Evolutionary conservation across 2,113 vertebrate species (phyloP).

Genomic region (Papio anubis): DNA sequence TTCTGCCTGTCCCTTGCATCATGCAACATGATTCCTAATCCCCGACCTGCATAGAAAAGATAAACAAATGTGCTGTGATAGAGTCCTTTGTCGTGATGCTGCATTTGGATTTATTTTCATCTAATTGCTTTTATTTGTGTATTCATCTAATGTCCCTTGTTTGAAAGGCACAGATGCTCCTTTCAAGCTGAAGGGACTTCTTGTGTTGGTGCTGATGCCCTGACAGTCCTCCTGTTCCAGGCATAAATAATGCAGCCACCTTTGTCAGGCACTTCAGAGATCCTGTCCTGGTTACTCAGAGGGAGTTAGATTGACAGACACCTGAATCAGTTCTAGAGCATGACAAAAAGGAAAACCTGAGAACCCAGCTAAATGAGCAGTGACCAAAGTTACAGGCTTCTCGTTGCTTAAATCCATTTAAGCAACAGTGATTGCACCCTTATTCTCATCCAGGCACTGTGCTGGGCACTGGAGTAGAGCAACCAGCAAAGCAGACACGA

Average conservation of each 20-base stretch:
- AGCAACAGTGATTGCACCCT: not conserved
- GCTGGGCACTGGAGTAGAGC: not conserved
- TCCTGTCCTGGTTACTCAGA: not conserved
- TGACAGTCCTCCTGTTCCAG: not conserved
- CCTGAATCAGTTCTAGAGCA: not conserved
- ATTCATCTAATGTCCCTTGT: constrained; percentile 35
- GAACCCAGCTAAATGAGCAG: not conserved
- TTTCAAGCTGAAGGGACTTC: not conserved
- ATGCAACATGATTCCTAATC: constrained; percentile 67
- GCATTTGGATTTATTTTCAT: not conserved
- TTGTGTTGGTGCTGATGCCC: not conserved
- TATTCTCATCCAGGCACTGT: not conserved
- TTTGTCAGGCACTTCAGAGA: not conserved
- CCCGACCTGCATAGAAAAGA: constrained; percentile 61
- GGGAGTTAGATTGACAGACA: not conserved
- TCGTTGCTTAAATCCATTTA: not conserved
- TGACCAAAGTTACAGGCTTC: not conserved
- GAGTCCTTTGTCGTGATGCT: not conserved
- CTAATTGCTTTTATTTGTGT: constrained; percentile 43
- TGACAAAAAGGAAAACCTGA: not conserved
- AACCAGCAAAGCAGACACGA: not conserved
- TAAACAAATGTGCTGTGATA: not conserved
- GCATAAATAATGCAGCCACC: constrained; percentile 22
- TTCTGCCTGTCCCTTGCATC: constrained; percentile 71
- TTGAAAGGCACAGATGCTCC: constrained; percentile 19